phyloP scores from a whole-genome alignment of 2,113 vertebrate species.

The Trematocara nigrifrons region DNA sequence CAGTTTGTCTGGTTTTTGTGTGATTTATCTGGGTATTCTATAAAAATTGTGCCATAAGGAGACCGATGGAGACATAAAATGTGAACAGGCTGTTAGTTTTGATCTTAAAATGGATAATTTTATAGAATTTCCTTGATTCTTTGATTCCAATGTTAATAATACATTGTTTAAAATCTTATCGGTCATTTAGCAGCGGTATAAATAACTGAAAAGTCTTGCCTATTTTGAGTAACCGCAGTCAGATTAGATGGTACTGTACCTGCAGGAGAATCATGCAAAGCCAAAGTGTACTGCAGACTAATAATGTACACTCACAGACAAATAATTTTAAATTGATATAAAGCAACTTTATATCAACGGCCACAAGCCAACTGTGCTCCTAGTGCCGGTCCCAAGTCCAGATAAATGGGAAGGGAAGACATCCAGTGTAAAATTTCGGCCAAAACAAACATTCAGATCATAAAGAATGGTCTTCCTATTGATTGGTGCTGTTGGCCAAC shows the following conservation, averaged over 20 bases:
- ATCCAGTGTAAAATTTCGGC: neutral
- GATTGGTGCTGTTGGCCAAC: neutral
- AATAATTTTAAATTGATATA: neutral
- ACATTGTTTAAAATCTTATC: neutral
- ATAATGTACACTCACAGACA: neutral
- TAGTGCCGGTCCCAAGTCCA: neutral
- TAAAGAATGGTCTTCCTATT: neutral
- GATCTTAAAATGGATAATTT: neutral
- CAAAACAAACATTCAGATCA: neutral
- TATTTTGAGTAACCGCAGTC: neutral
- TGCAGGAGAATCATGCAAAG: neutral
- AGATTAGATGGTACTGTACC: neutral
- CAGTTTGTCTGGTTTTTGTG: slow-evolving; percentile 21
- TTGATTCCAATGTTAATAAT: neutral
- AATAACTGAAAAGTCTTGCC: neutral
- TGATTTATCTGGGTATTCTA: slow-evolving; percentile 6
- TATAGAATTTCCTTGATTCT: neutral
- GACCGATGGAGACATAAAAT: neutral
- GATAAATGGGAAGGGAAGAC: neutral
- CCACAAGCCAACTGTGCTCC: neutral
- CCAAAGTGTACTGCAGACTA: neutral
- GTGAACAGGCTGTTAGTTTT: neutral
- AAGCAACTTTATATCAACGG: neutral
- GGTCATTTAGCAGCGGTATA: neutral
- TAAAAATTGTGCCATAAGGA: neutral